Base-by-base conservation (phyloP, 2,797 vertebrate species). In the Arnoldichthys spilopterus region DNA sequence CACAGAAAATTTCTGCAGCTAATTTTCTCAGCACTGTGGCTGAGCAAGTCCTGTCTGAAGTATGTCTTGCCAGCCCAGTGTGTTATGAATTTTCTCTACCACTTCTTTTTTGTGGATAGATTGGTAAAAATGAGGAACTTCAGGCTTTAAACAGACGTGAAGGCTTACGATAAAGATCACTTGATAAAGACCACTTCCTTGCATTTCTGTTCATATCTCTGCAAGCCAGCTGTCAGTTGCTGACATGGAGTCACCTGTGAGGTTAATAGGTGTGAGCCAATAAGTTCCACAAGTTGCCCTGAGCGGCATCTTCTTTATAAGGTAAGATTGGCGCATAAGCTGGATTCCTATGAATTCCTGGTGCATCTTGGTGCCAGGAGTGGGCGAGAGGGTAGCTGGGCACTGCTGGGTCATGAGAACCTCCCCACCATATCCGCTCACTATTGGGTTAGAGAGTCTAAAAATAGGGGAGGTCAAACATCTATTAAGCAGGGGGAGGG, bases 341-440 rank as follows among this genome's bases (percentile, higher is more conserved):
- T 89, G 88, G 89, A 90, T 87, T 92, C 87, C 85, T 85, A 70
- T 83, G 84, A 74, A 90, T 90, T 87, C 87, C 89, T 88, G 66
- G 77, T 81, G 90, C 90, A 89, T 84, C 86, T 92, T 84, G 87
- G 84, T 91, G 90, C 90, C 91, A 90, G 88, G 88, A 85, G 89
- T 83, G 89, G 81, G 83, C 86, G 83, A 78, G 90, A 88, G 84
- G 84, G 87, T 86, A 86, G 84, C 75, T n/a, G 87, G 89, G 91
- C 87, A 88, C 87, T 87, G 49, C 87, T 85, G 89, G 94, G 92
- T 92, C 96, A 92, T 98, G 96, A 95, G 96, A 98, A 97, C 91
- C 9, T 70, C 81, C 89, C 88, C 85, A 43, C 89, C 63, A 85
- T 93, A 95, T 97, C 95, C 87, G 91, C 93, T 94, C 89, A 89